Conservation (phyloP, 2,888 invertebrate genomes). For the Mimumesa dahlbomi region DNA sequence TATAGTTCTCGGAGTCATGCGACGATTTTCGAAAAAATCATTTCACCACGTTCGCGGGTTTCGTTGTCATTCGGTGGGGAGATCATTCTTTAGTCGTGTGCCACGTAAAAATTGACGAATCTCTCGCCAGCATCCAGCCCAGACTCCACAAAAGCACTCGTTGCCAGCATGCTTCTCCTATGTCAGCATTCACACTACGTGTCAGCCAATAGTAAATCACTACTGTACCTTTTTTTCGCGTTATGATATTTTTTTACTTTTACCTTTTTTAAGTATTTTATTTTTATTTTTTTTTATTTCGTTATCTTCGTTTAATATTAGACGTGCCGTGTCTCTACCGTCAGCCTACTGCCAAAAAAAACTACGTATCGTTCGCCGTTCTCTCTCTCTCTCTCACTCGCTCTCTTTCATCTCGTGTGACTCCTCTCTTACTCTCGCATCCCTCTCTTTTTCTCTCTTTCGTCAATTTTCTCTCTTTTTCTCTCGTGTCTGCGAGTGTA, state of each 20-base stretch:
- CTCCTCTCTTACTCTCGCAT: slow-evolving; percentile 9
- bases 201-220: slow-evolving; percentile 75
- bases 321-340: slow-evolving; percentile 76
- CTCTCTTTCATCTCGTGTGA: not conserved
- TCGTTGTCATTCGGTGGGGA: no score
- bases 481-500: slow-evolving; percentile 1
- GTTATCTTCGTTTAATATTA: slow-evolving; percentile 71
- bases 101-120: slow-evolving; percentile 15
- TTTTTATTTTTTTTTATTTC: no score
- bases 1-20: no score
- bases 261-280: slow-evolving; percentile 61
- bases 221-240: slow-evolving; percentile 75
- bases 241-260: slow-evolving; percentile 74
- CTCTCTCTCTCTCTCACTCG: slow-evolving; percentile 5
- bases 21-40: no score
- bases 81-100: no score
- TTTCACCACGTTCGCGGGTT: no score
- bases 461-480: slow-evolving; percentile 5
- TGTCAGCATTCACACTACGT: slow-evolving; percentile 75
- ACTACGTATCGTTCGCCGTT: slow-evolving; percentile 68
- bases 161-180: slow-evolving; percentile 72
- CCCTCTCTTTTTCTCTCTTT: not conserved
- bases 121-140: slow-evolving; percentile 13
- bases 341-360: slow-evolving; percentile 75
- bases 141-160: slow-evolving; percentile 57